phyloP scores from a whole-genome alignment of 2,888 invertebrate genomes.

The Oscheius onirici region DNA sequence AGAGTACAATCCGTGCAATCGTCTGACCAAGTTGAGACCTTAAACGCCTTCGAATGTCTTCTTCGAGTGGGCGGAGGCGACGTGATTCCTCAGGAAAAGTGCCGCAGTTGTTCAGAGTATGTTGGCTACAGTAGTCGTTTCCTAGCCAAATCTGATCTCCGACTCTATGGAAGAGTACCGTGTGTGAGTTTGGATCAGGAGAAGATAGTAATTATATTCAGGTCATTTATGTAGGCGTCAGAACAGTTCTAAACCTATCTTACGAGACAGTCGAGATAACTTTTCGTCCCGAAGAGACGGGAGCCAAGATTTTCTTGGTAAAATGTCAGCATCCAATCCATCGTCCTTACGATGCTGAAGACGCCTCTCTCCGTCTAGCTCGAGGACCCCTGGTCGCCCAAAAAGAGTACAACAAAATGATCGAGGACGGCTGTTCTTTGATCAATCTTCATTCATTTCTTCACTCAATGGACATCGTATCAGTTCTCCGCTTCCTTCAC shows the following conservation, averaged over 20 bases:
- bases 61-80: constrained; percentile 37
- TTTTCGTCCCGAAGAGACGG: constrained; percentile 18
- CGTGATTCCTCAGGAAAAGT: constrained; percentile 40
- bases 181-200: constrained; percentile 34
- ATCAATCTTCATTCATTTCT: constrained; percentile 23
- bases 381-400: constrained; percentile 11
- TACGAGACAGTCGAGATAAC: constrained; percentile 37
- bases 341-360: constrained; percentile 8
- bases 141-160: constrained; percentile 37
- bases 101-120: constrained; percentile 35
- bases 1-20: constrained; percentile 52
- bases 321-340: neutral
- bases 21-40: constrained; percentile 43
- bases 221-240: constrained; percentile 40
- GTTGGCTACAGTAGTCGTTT: constrained; percentile 41
- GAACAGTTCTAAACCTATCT: constrained; percentile 31
- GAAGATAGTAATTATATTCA: constrained; percentile 15
- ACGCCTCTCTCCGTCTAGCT: constrained; percentile 19
- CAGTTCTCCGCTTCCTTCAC: constrained; percentile 38
- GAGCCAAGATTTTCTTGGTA: constrained; percentile 1
- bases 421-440: constrained; percentile 14
- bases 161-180: constrained; percentile 46
- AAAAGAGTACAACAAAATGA: constrained; percentile 23
- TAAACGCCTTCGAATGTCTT: constrained; percentile 36
- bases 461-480: constrained; percentile 26